Evolutionary conservation across 2,888 invertebrate species (phyloP), one percentile per base, ranked within the genome.

Genomic region (Xiphydria camelus): DNA sequence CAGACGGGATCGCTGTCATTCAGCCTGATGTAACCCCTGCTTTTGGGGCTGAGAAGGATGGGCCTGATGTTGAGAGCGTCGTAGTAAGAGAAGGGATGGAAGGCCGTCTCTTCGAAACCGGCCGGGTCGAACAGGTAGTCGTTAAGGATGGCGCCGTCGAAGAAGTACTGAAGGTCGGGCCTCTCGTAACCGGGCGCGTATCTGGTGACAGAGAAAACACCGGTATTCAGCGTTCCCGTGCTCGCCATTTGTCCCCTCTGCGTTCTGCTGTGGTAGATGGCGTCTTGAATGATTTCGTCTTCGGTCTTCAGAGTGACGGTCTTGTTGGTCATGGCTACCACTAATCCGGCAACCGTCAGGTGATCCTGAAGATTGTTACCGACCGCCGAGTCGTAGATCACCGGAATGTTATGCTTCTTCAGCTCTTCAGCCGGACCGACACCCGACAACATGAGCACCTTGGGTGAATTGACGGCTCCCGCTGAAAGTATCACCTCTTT

Each of bases 1-100:
- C 82, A 83, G 40, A 84, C 65, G 0, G 92, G 92, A 76, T 92
- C 84, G 0, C 83, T 82, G 1, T 80, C 76, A 57, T 86, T 86
- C 1, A 93, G 73, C 45, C 78, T 62, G 9, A 88, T 67, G 35
- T 75, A 78, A 0, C 88, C 88, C 68, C 82, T 77, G 54, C 87
- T 87, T 63, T 80, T 80, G 0, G 87, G 87, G 31, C 77, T 75
- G 15, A 88, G 66, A 4, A 87, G 63, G 36, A 86, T 80, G 1
- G 87, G 85, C 41, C 84, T 78, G 0, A 83, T 77, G 51, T 80
- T 79, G n/a, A 86, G 59, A 0, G 83, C 83, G 56, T 83, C 78
- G 51, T 85, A 86, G 57, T 85, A 87, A 0, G 85, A 64, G 25
- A 85, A 57, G 1, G 87, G 85, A 38, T 79, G 75, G 7, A 80